Base-by-base conservation (phyloP, 64 coral and sea anemone genomes). In the Actinia tenebrosa region DNA sequence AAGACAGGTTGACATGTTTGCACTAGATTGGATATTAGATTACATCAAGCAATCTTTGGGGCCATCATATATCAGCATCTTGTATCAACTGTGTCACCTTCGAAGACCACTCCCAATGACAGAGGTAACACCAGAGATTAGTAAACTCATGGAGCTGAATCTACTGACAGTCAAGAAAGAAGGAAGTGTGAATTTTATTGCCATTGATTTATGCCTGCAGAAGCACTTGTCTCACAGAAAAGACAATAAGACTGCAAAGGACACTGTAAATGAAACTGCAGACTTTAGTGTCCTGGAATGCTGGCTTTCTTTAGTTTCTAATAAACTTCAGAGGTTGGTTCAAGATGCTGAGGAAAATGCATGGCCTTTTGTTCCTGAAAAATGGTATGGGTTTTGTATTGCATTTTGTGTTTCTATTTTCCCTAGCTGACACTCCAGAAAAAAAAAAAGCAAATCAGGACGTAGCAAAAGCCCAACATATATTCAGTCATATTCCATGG, bases 291-390 rank as follows among this genome's bases (percentile, higher is more conserved):
- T 92, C 2, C 88, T 98, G 52, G 44, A 95, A 64, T 61, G 66
- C 30, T 98, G 96, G 96, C 77, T 88, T 45, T 56, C 72, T 19
- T 85, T 98, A 25, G 53, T 95, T 19, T 92, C 89, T 43, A 58
- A 86, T 50, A 85, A 95, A 86, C 86, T 98, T 26, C 26, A 60
- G 20, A 27, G 52, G 3, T 88, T 93, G 5, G 54, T 98, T 64
- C 63, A 61, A 58, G 86, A 91, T 90, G 96, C 93, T 20, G 80
- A 95, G 75, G 30, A 79, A 10, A 91, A 90, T 88, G 64, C 87
- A 19, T 98, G 96, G 96, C 96, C 96, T 43, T 98, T 98, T 95
- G 96, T 98, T 26, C 93, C 93, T 64, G 96, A 98, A 64, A 92
- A 95, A 88, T 98, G 96, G 96, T 98, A 86, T 84, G 83, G 7